Percentiles rank a stretch among this genome's conserved stretches.
phyloP scores from a whole-genome alignment of 2,113 vertebrate species.

The Eulacestoma nigropectus region DNA sequence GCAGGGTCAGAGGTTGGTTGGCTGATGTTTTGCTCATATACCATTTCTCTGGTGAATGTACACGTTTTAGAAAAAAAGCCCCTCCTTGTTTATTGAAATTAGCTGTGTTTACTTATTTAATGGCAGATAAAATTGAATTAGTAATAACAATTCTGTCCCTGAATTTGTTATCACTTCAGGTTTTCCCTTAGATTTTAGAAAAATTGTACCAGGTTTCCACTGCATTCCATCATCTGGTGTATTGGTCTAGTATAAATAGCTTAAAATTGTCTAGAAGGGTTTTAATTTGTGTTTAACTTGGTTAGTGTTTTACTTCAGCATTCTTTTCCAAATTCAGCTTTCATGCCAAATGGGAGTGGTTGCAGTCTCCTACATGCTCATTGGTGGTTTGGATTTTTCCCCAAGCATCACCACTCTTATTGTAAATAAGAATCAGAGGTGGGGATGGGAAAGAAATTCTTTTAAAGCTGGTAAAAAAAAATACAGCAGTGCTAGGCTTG shows the following conservation, averaged over 20 bases:
- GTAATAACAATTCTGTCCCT: not conserved
- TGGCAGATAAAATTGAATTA: not conserved
- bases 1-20: not conserved
- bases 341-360: not conserved
- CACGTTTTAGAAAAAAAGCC: not conserved
- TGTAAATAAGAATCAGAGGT: not conserved
- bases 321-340: not conserved
- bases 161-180: not conserved
- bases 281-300: not conserved
- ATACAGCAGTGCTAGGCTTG: rapidly evolving
- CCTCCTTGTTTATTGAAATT: not conserved
- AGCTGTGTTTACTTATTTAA: not conserved
- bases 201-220: not conserved
- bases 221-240: not conserved
- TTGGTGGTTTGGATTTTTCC: not conserved
- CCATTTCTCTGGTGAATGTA: not conserved
- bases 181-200: not conserved
- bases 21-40: not conserved
- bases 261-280: not conserved
- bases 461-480: not conserved
- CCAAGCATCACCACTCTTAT: not conserved
- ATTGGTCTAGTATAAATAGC: not conserved
- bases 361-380: rapidly evolving
- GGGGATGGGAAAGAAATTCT: not conserved
- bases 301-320: not conserved